A percentile compares a stretch with the other conserved stretches of the same genome.
Evolutionary conservation across 2,888 invertebrate species (phyloP).

Genomic region (Antitype chi): DNA sequence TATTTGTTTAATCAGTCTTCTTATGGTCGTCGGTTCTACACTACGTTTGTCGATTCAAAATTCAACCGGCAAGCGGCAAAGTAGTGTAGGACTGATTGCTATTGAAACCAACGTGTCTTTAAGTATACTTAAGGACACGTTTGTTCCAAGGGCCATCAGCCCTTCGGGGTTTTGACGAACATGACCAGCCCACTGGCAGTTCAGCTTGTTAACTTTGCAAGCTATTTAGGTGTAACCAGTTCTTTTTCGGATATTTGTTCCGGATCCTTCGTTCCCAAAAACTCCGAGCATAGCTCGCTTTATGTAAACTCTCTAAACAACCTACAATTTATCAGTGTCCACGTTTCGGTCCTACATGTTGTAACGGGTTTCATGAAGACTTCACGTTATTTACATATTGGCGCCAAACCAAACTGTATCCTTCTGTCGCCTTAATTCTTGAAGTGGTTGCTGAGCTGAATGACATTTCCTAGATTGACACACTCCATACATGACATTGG

Average conservation of each 20-base stretch:
- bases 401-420: not conserved
- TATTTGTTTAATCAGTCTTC: not conserved
- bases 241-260: not conserved
- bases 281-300: not conserved
- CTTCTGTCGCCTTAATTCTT: not conserved
- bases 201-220: not conserved
- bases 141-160: not conserved
- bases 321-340: not conserved
- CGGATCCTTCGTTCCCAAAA: not conserved
- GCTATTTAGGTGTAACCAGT: not conserved
- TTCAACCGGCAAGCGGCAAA: not conserved
- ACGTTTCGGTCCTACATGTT: not conserved
- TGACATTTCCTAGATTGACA: not conserved
- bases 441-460: not conserved
- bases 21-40: not conserved
- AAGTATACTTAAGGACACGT: too few relatives aligned
- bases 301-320: not conserved
- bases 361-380: not conserved
- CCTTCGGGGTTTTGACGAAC: not conserved
- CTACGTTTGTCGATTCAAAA: not conserved
- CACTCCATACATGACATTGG: not conserved
- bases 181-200: not conserved
- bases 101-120: too few relatives aligned
- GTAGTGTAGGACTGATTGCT: not conserved
- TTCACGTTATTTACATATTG: not conserved